These are phyloP conservation scores for Lethocerus indicus DNA, from an alignment of 1,140 invertebrate species.

Conservation along the genomic window DNA sequence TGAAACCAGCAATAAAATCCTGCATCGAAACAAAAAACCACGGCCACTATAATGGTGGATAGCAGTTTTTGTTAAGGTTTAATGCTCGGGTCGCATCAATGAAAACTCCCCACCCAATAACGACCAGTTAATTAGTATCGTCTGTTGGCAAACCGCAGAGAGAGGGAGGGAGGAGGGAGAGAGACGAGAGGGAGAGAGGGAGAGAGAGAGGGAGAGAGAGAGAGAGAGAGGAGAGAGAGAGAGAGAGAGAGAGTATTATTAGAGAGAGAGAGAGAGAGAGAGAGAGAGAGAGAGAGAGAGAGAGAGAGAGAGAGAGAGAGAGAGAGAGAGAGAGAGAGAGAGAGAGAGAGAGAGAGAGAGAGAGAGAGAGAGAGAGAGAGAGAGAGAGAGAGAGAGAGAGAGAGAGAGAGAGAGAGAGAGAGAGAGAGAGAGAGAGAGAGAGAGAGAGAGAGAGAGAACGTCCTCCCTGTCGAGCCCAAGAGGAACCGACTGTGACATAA, in stretches of 20 bases:
- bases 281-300: not conserved
- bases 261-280: slow-evolving; percentile 1
- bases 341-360: not conserved
- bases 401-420: not conserved
- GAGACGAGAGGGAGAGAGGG: slow-evolving; percentile 2
- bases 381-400: not conserved
- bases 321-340: not conserved
- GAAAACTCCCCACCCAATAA: too few relatives aligned
- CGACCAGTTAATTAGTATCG: too few relatives aligned
- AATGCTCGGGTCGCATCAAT: too few relatives aligned
- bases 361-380: not conserved
- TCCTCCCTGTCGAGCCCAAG: too few relatives aligned
- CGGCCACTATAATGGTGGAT: too few relatives aligned
- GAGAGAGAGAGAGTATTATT: not conserved
- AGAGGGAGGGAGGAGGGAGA: not conserved
- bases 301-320: not conserved
- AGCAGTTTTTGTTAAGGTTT: too few relatives aligned
- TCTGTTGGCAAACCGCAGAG: too few relatives aligned
- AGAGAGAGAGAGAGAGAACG: not conserved
- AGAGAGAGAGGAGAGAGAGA: not conserved
- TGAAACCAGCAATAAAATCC: too few relatives aligned
- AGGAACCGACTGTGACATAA: too few relatives aligned
- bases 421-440: not conserved
- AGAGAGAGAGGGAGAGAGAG: slow-evolving; percentile 3
- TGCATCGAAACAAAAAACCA: too few relatives aligned